Percentiles rank a stretch among this genome's conserved stretches.
Conservation (phyloP, 2,888 invertebrate genomes). For the Hofmannophila pseudospretella region DNA sequence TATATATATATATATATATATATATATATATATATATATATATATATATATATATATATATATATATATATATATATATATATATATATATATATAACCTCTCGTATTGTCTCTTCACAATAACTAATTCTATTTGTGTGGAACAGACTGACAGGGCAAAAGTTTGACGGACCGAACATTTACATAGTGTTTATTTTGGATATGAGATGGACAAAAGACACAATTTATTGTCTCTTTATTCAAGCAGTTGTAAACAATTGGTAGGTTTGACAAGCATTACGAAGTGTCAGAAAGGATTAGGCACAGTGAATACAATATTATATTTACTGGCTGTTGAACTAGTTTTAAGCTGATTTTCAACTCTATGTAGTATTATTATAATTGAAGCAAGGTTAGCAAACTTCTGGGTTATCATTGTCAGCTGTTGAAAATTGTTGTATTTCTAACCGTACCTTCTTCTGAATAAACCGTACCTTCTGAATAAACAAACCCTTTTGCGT, state of each 20-base stretch:
- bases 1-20: too few relatives aligned
- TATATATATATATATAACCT: too few relatives aligned
- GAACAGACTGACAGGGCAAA: conserved; percentile 49
- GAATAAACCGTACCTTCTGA: conserved; percentile 63
- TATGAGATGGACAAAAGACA: conserved; percentile 53
- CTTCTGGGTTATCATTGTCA: too few relatives aligned
- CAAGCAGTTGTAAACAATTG: conserved; percentile 65
- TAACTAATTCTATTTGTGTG: conserved; percentile 46
- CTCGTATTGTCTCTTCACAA: conserved; percentile 24
- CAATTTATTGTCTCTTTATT: conserved; percentile 59
- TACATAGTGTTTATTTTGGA: conserved; percentile 64
- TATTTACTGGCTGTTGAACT: conserved; percentile 7
- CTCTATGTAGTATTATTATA: too few relatives aligned
- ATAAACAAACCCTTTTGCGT: conserved; percentile 48
- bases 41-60: too few relatives aligned
- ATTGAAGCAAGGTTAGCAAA: too few relatives aligned
- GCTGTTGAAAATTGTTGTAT: too few relatives aligned
- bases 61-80: too few relatives aligned
- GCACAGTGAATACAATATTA: conserved; percentile 23
- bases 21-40: too few relatives aligned
- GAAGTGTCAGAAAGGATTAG: conserved; percentile 68
- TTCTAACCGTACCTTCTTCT: conserved; percentile 57
- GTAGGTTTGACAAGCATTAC: conserved; percentile 65
- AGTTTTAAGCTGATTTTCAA: conserved; percentile 20
- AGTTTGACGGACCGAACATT: conserved; percentile 50